Conservation (phyloP, 2,113 vertebrate genomes). For the Tautogolabrus adspersus region DNA sequence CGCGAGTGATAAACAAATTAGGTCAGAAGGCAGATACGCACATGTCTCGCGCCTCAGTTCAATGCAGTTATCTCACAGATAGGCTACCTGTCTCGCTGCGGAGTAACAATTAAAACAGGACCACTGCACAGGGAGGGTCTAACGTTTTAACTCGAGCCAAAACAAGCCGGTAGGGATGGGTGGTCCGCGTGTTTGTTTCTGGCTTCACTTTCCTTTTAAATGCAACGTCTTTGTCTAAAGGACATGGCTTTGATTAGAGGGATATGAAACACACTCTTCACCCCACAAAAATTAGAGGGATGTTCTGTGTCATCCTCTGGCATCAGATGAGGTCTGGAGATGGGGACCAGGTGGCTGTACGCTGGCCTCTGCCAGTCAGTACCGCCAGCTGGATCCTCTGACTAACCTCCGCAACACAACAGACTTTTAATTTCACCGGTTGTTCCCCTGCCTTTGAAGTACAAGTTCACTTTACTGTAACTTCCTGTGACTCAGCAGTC, state of each 20-base stretch:
- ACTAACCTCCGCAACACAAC: slow-evolving; percentile 75
- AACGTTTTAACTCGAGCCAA: slow-evolving; percentile 69
- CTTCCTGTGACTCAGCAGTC: slow-evolving; percentile 72
- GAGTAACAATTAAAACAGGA: slow-evolving; percentile 78
- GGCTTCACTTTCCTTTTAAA: slow-evolving; percentile 74
- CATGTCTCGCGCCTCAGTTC: slow-evolving; percentile 74
- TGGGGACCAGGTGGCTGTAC: slow-evolving; percentile 76
- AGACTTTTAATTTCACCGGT: slow-evolving; percentile 74
- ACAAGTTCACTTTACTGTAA: slow-evolving; percentile 50
- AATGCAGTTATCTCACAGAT: slow-evolving; percentile 82
- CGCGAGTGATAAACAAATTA: slow-evolving; percentile 82
- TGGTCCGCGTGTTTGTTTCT: slow-evolving; percentile 82
- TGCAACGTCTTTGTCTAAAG: slow-evolving; percentile 73
- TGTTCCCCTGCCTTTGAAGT: slow-evolving; percentile 70
- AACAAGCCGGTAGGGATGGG: slow-evolving; percentile 79
- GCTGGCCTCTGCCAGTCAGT: slow-evolving; percentile 61
- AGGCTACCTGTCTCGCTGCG: slow-evolving; percentile 40
- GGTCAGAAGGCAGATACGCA: slow-evolving; percentile 79
- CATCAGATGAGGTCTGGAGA: slow-evolving; percentile 67
- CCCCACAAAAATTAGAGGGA: slow-evolving; percentile 66
- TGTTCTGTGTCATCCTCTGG: slow-evolving; percentile 76
- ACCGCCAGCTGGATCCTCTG: slow-evolving; percentile 76
- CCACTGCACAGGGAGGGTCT: slow-evolving; percentile 69
- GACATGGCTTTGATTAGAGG: slow-evolving; percentile 82
- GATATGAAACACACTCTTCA: slow-evolving; percentile 73